These are phyloP conservation scores for Fragum sueziense DNA, from an alignment of 2,888 invertebrate species.

Conservation along the genomic window DNA sequence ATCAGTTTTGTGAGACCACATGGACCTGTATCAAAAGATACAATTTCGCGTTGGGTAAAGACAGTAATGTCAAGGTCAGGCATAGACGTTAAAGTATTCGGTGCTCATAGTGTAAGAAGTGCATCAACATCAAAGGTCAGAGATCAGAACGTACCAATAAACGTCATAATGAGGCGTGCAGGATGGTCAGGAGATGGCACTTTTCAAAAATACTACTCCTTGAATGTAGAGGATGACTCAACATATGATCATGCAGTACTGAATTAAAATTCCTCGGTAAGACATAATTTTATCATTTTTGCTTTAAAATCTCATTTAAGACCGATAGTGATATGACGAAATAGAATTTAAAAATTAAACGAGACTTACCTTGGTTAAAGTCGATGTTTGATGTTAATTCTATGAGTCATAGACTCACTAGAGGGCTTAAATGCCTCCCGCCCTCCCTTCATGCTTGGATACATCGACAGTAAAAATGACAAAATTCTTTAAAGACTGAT, in stretches of 20 bases:
- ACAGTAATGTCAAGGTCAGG: constrained; percentile 11
- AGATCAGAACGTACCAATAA: constrained; percentile 7
- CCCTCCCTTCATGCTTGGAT: too few species aligned
- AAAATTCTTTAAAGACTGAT: too few species aligned
- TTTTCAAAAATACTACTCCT: constrained; percentile 6
- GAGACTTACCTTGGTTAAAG: too few species aligned
- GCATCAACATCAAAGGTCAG: constrained; percentile 19
- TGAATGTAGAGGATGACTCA: constrained; percentile 10
- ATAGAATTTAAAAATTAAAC: too few species aligned
- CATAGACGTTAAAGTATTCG: constrained; percentile 14
- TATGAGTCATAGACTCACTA: too few species aligned
- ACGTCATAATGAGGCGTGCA: constrained; percentile 10
- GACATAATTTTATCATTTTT: constrained; percentile 3
- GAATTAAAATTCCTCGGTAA: background rate
- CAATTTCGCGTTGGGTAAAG: constrained; percentile 12
- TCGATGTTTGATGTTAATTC: too few species aligned
- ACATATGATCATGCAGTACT: constrained; percentile 8
- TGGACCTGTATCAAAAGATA: constrained; percentile 14
- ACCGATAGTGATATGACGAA: too few species aligned
- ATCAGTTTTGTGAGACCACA: constrained; percentile 7
- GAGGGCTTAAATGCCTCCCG: too few species aligned
- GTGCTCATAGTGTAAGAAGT: constrained; percentile 20
- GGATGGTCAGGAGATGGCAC: constrained; percentile 7
- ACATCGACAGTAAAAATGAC: too few species aligned
- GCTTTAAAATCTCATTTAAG: constrained; percentile 14